Evolutionary conservation across 2,797 vertebrate species (phyloP), one percentile per base, ranked within the genome.

Genomic region (Myiotriccus ornatus): DNA sequence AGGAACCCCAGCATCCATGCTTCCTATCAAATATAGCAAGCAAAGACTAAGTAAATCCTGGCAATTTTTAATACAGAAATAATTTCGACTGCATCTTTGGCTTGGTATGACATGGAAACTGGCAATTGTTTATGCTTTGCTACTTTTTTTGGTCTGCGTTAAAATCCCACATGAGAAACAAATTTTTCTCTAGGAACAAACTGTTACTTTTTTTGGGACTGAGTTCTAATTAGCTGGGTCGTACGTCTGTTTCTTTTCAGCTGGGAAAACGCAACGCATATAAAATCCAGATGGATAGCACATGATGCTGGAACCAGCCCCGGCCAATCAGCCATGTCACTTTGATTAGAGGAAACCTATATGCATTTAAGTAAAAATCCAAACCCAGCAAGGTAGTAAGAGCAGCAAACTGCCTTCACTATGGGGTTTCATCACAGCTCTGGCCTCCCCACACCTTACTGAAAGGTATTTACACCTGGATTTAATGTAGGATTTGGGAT

Each of bases 231-330:
- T 90, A 85, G 46, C 25, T 88, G 89, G 79, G 70, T 53, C 47
- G 77, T 77, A 77, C 0, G 27, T 43, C 67, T 95, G 82, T 68
- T 94, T 95, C 73, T 90, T 90, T 87, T 87, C 90, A 77, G 55
- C 10, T 76, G 71, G 77, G 87, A 89, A 92, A 93, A 80, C 0
- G 14, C 76, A 50, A 68, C 27, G 76, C 46, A 50, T 89, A 84
- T 93, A 89, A 97, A 96, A 95, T 92, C 89, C 97, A 97, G 88
- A 96, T 96, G 95, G 88, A 62, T 28, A 87, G 37, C 84, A 92
- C 68, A 94, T 95, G 95, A 95, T n/a, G 81, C 94, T 88, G 80
- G 49, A 89, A 46, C 32, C 50, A 91, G 44, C 76, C 83, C 30
- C 0, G 4, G 59, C 80, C 84, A 76, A 91, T 93, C 50, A 92